phyloP scores from a whole-genome alignment of 2,797 vertebrate species.

The Chelon labrosus region DNA sequence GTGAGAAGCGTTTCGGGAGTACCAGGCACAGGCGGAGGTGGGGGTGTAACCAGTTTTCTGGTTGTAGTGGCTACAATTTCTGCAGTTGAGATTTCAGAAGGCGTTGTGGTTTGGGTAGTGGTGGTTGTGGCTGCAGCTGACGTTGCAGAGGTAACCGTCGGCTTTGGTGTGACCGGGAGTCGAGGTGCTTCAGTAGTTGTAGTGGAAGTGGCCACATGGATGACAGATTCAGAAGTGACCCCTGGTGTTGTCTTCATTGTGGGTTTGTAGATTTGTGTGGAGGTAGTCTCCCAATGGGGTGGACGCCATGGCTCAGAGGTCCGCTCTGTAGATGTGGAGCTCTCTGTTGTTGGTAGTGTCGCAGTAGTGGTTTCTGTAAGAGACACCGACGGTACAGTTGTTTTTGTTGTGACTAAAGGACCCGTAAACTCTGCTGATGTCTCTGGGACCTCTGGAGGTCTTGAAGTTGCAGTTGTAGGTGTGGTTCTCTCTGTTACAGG shows the following conservation, averaged over 20 bases:
- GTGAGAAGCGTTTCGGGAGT: slow-evolving; percentile 49
- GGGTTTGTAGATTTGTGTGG: slow-evolving; percentile 61
- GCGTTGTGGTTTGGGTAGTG: slow-evolving; percentile 46
- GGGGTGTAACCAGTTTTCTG: slow-evolving; percentile 38
- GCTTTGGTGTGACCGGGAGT: slow-evolving; percentile 46
- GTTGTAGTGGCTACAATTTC: slow-evolving; percentile 51
- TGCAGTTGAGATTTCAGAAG: slow-evolving; percentile 45
- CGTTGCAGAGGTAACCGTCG: slow-evolving; percentile 39
- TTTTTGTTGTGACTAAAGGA: slow-evolving; percentile 45
- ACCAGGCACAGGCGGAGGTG: slow-evolving; percentile 12
- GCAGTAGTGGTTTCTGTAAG: slow-evolving; percentile 58
- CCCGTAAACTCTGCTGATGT: slow-evolving; percentile 46
- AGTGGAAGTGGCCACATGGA: slow-evolving; percentile 46
- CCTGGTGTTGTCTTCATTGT: slow-evolving; percentile 59
- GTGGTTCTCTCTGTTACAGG: slow-evolving; percentile 56
- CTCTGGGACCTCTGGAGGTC: slow-evolving; percentile 41
- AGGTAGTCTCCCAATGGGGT: slow-evolving; percentile 52
- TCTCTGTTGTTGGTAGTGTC: slow-evolving; percentile 33
- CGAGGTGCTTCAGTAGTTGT: slow-evolving; percentile 47
- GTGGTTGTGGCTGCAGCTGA: slow-evolving; percentile 32
- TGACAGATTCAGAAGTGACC: slow-evolving; percentile 48
- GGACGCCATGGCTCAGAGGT: slow-evolving; percentile 61
- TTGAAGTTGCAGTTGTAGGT: slow-evolving; percentile 41
- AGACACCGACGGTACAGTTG: slow-evolving; percentile 34
- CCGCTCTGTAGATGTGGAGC: slow-evolving; percentile 30